Conservation (phyloP, 2,113 vertebrate species). For the Puntigrus tetrazona region DNA sequence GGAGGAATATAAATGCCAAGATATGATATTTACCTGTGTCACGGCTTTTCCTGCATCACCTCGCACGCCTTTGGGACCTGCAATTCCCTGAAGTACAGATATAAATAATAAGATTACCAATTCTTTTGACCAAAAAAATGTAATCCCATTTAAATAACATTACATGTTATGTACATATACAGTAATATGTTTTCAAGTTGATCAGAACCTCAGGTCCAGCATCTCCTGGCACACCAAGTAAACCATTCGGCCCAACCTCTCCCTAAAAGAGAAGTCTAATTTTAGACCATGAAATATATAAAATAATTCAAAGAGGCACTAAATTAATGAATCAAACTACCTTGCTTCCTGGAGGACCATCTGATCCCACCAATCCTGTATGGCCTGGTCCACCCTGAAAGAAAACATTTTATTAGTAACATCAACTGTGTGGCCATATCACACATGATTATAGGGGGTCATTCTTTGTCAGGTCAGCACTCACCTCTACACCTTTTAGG, state of each 20-base stretch:
- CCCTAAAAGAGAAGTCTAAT: conserved; percentile 60
- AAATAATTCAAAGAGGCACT: not conserved
- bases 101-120: not conserved
- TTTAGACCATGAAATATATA: not conserved
- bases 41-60: conserved; percentile 77
- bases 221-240: conserved; percentile 56
- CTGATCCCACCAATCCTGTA: conserved; percentile 69
- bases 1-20: not conserved
- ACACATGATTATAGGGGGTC: not conserved
- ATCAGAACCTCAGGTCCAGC: conserved; percentile 63
- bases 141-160: not conserved
- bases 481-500: conserved; percentile 74
- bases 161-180: not conserved
- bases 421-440: not conserved
- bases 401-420: not conserved
- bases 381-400: conserved; percentile 70
- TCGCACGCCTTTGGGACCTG: conserved; percentile 73
- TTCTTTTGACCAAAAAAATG: not conserved
- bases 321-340: conserved; percentile 62
- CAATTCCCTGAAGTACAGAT: conserved; percentile 70
- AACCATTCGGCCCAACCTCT: conserved; percentile 62
- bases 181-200: not conserved
- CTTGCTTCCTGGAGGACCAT: conserved; percentile 79
- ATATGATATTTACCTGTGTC: conserved; percentile 68
- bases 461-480: conserved; percentile 23